Evolutionary conservation across 2,113 vertebrate genomes (phyloP).

Genomic region (Notothenia coriiceps): DNA sequence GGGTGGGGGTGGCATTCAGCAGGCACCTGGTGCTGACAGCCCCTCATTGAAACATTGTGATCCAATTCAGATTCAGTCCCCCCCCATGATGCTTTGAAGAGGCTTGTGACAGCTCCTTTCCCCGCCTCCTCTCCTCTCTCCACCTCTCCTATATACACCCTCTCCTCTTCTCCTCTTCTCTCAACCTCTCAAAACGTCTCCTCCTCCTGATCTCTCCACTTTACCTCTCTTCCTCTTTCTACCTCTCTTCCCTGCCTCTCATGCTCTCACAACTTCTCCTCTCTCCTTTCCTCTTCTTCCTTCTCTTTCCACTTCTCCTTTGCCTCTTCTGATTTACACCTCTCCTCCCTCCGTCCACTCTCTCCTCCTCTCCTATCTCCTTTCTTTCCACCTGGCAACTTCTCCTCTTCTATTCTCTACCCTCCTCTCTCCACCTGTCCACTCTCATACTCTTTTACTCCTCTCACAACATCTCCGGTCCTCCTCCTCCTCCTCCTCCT

Average conservation of each 20-base stretch:
- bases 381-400: slow-evolving; percentile 48
- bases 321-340: slow-evolving; percentile 7
- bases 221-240: not conserved
- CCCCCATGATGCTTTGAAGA: slow-evolving; percentile 65
- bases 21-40: slow-evolving; percentile 76
- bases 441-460: too few relatives aligned
- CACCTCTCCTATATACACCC: not conserved
- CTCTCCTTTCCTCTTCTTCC: slow-evolving; percentile 20
- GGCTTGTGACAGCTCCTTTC: slow-evolving; percentile 59
- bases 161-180: slow-evolving; percentile 20
- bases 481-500: slow-evolving; percentile 2
- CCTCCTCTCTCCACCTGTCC: slow-evolving; percentile 18
- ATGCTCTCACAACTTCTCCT: slow-evolving; percentile 14
- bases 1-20: slow-evolving; percentile 63
- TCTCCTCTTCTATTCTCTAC: slow-evolving; percentile 32
- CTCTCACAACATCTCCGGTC: slow-evolving; percentile 5
- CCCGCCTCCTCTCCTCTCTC: slow-evolving; percentile 9
- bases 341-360: too few relatives aligned
- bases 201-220: slow-evolving; percentile 7
- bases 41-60: slow-evolving; percentile 68
- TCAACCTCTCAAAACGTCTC: slow-evolving; percentile 6
- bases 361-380: slow-evolving; percentile 26
- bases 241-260: too few relatives aligned
- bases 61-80: slow-evolving; percentile 62
- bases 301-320: slow-evolving; percentile 17